These are phyloP conservation scores for Eubasilissa splendida DNA, from an alignment of 2,888 invertebrate genomes.

Conservation along the genomic window DNA sequence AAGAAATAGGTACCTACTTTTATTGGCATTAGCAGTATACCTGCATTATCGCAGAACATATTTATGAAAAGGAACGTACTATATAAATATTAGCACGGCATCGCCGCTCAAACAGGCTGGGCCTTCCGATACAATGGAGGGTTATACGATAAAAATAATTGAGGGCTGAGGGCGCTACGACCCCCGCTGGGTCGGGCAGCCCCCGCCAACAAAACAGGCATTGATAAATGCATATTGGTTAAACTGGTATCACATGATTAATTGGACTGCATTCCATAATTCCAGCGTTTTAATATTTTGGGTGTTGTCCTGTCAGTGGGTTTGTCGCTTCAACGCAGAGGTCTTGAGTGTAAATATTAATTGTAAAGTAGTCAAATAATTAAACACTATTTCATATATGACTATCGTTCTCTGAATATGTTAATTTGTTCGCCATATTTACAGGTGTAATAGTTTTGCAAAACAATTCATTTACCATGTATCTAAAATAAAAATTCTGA, in stretches of 20 bases:
- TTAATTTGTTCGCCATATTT: too few species aligned
- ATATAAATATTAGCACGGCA: constrained; percentile 36
- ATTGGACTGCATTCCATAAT: constrained; percentile 58
- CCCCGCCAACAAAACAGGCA: constrained; percentile 57
- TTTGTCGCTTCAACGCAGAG: not conserved
- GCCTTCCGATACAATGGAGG: constrained; percentile 34
- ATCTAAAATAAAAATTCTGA: too few species aligned
- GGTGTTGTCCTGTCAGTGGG: constrained; percentile 35
- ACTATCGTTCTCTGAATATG: too few species aligned
- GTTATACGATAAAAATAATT: constrained; percentile 21
- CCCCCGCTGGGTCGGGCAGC: constrained; percentile 53
- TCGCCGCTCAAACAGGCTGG: not conserved
- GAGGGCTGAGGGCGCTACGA: constrained; percentile 42
- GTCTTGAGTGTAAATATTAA: too few species aligned
- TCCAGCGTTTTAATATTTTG: constrained; percentile 52
- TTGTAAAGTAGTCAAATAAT: too few species aligned
- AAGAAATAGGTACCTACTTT: too few species aligned
- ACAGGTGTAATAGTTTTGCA: too few species aligned
- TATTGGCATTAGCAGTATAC: not conserved
- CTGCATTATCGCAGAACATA: not conserved
- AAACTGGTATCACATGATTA: constrained; percentile 52
- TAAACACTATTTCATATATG: too few species aligned
- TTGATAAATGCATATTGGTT: constrained; percentile 57
- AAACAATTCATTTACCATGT: too few species aligned
- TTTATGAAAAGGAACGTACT: constrained; percentile 7